Evolutionary conservation across 1,140 invertebrate species (phyloP).

Genomic region (Drosophila melanica): DNA sequence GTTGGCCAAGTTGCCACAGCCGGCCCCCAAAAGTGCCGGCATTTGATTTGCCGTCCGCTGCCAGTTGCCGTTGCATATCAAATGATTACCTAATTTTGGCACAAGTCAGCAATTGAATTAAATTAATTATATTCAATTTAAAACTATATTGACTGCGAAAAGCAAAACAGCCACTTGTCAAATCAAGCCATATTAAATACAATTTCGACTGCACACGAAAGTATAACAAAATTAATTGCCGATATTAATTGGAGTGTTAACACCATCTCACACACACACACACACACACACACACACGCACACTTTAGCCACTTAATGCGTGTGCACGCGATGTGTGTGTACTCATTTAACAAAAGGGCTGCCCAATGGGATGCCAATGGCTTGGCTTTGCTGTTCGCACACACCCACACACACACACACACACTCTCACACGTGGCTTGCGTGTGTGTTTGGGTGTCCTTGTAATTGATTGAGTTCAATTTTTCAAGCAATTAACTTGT

Average conservation of each 20-base stretch:
- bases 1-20: conserved; percentile 27
- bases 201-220: background rate
- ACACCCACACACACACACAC: conserved; percentile 1
- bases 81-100: conserved; percentile 55
- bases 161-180: too few relatives aligned
- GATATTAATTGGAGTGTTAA: conserved; percentile 53
- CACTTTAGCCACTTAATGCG: conserved; percentile 12
- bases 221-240: conserved; percentile 56
- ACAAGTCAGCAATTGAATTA: conserved; percentile 1
- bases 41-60: conserved; percentile 46
- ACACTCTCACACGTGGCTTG: background rate
- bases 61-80: conserved; percentile 12
- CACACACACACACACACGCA: background rate
- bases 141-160: too few relatives aligned
- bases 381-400: conserved; percentile 22
- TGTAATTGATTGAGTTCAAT: conserved; percentile 75
- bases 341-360: conserved; percentile 26
- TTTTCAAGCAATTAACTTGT: conserved; percentile 77
- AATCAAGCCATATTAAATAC: background rate
- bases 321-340: conserved; percentile 44
- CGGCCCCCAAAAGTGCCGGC: conserved; percentile 40
- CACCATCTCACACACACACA: conserved; percentile 2
- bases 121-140: background rate
- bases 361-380: conserved; percentile 35
- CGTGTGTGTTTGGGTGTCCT: conserved; percentile 26